Conservation (phyloP, 2,888 invertebrate genomes). For the Dryobotodes eremita region DNA sequence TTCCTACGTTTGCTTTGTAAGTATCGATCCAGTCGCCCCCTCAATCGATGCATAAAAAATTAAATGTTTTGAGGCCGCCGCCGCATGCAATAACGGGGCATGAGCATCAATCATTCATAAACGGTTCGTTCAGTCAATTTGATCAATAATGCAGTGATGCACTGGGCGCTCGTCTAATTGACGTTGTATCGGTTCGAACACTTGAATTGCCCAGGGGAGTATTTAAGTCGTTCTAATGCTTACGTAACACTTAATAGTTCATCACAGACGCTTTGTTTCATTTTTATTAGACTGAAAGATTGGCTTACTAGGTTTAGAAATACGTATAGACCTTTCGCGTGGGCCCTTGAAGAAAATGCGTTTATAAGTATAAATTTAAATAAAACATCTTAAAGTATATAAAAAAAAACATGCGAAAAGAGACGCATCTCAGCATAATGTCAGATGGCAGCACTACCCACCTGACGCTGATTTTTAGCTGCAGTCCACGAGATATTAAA, state of each 20-base stretch:
- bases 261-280: background rate
- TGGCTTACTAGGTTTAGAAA: too few species aligned
- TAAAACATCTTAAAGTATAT: background rate
- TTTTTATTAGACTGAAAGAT: background rate
- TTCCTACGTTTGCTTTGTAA: background rate
- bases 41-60: background rate
- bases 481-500: too few species aligned
- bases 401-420: background rate
- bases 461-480: background rate
- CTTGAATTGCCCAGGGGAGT: background rate
- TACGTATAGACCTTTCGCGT: too few species aligned
- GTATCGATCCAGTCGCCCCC: background rate
- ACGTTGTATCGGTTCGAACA: constrained; percentile 1
- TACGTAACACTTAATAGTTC: background rate
- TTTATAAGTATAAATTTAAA: background rate
- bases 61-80: background rate
- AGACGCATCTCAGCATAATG: background rate
- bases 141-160: constrained; percentile 35
- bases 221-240: background rate
- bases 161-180: constrained; percentile 10
- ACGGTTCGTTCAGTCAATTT: constrained; percentile 1
- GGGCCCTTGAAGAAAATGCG: background rate
- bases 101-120: constrained; percentile 7
- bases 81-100: background rate
- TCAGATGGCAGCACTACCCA: background rate